Base-by-base conservation (phyloP, 2,888 invertebrate species). In the Idaea biselata region DNA sequence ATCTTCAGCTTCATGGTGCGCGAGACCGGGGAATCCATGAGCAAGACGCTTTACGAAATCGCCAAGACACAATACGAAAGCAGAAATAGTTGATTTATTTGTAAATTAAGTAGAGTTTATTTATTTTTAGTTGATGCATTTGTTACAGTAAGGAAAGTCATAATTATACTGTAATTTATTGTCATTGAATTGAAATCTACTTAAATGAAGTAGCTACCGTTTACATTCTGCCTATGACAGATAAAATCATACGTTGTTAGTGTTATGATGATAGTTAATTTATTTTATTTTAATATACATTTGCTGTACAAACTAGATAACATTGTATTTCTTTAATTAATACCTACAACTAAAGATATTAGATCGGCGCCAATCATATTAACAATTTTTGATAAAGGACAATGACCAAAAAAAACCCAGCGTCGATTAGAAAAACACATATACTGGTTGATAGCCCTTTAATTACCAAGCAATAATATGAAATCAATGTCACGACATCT, bases 1-100 rank as follows among this genome's bases (percentile, higher is more conserved):
- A 80, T 91, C 1, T 93, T 96, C 55, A 87, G 92, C 7, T 93
- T 93, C 75, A 96, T 96, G 95, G 95, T 96, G 0, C 90, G 91
- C 31, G 95, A 96, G 70, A 95, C 95, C 0, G 96, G 95, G 0
- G 91, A 90, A 0, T 84, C 77, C 60, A 91, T 87, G 87, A 81
- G 79, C 62, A 83, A 74, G 62, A 69, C 76, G 1, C 79, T 93
- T 1, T 73, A 74, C 44, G 84, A 87, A 64, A 77, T 88, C 31
- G 91, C 93, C 0, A 91, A 84, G 74, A 74, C 70, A 0, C 88
- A 89, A 68, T 89, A 85, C 57, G 75, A 81, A 1, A 79, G 74
- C 61, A 33, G 54, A 58, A 55, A 59, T 6, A 58, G 63, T 18
- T 65, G 61, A 56, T 16, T 60, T 18, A 58, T 55, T 16, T 44